Evolutionary conservation across 2,113 vertebrate genomes (phyloP), one percentile per base, ranked within the genome.

Genomic region (Eolophus roseicapilla): DNA sequence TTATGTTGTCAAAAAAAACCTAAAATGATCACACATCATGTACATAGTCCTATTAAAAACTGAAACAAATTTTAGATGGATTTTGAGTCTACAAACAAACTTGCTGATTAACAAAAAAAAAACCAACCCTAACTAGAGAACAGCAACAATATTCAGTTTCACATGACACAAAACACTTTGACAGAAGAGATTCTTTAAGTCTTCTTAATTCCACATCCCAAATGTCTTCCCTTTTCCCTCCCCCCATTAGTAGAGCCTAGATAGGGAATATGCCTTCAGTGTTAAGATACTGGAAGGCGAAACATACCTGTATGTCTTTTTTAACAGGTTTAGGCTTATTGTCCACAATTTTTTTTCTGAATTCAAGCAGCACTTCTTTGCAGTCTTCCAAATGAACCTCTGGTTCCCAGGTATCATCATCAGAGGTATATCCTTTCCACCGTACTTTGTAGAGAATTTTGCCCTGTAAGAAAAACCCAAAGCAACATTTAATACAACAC

Each of bases 391-490:
- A 96, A 95, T 99, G 99, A 85, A 98, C 96, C 93, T 99, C 99
- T 1, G 99, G 99, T 87, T 99, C 99, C 99, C 99, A 99, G 5
- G 99, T 99, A 75, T 99, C 99, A 86, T 99, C 99, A 28, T 99
- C 99, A 25, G 99, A 98, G 44, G 98, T 98, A 86, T 99, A 99
- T 46, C 99, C 99, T 97, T 99, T 99, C 99, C 99, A 99, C 4
- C 99, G 98, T 11, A 99, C 99, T 87, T 99, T 98, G 95, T 99
- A 99, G 29, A 99, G 98, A 86, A 98, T 95, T 96, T 98, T 98
- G 70, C 99, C 99, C 99, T 99, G 96, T 53, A 85, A 94, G 64
- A 71, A 39, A 78, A 33, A 41, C 6, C 46, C 57, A 59, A 59
- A 35, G n/a, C 35, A 91, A 67, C 18, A 53, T 10, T 90, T 67